A percentile compares a stretch with the other conserved stretches of the same genome.
Evolutionary conservation across 1,140 invertebrate species (phyloP).

Genomic region (Platyscapa corneri): DNA sequence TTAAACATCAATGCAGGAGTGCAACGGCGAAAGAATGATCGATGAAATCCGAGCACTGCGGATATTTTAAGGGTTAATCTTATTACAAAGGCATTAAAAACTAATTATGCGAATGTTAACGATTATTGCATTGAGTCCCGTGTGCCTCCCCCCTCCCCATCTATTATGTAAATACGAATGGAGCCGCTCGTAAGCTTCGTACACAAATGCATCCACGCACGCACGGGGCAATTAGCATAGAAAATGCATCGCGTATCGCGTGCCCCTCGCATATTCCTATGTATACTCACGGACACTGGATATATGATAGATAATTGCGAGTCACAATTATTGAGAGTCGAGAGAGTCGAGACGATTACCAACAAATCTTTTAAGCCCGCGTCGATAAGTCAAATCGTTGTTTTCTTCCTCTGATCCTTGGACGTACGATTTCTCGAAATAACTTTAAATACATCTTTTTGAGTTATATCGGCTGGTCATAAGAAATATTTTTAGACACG

Average conservation of each 20-base stretch:
- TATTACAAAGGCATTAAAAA: conserved; percentile 30
- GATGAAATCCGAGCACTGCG: no score
- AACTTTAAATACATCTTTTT: background rate
- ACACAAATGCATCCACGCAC: background rate
- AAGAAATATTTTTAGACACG: background rate
- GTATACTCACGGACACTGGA: background rate
- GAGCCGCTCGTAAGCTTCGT: background rate
- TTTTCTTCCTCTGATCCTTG: background rate
- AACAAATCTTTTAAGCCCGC: background rate
- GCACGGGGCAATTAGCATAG: conserved; percentile 29
- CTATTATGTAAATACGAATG: conserved; percentile 14
- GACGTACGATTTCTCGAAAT: background rate
- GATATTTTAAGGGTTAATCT: conserved; percentile 3
- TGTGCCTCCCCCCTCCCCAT: background rate
- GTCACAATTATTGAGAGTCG: conserved; percentile 8
- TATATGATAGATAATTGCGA: conserved; percentile 29
- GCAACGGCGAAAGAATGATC: no score
- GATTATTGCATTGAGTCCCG: conserved; percentile 16
- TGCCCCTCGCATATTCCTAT: background rate
- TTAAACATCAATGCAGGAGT: no score
- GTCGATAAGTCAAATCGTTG: conserved; percentile 21
- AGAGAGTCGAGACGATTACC: background rate
- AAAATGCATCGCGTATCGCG: conserved; percentile 21
- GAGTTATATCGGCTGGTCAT: background rate
- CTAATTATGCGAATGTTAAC: conserved; percentile 36